A percentile compares a stretch with the other conserved stretches of the same genome.
Evolutionary conservation across 2,888 invertebrate genomes (phyloP).

Genomic region (Orthosia cruda): DNA sequence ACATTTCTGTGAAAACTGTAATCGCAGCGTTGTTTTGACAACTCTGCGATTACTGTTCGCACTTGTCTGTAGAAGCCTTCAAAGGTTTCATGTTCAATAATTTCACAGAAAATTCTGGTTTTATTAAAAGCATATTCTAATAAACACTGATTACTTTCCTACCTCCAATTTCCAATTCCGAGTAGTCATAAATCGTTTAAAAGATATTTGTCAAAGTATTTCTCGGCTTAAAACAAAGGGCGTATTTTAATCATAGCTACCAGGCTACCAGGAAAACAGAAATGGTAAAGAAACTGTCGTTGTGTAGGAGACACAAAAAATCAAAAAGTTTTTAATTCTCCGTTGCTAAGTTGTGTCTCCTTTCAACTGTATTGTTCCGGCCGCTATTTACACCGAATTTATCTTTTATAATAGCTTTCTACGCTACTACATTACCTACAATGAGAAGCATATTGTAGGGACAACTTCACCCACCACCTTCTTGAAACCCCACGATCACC

Average conservation of each 20-base stretch:
- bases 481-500: too few relatives aligned
- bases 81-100: not conserved
- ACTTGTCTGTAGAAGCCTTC: not conserved
- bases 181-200: constrained; percentile 13
- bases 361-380: constrained; percentile 62
- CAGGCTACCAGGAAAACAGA: constrained; percentile 43
- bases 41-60: too few relatives aligned
- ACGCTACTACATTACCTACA: too few relatives aligned
- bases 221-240: constrained; percentile 41
- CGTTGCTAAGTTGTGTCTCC: constrained; percentile 65
- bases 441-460: too few relatives aligned
- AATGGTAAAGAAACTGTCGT: constrained; percentile 39
- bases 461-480: too few relatives aligned
- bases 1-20: not conserved
- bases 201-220: constrained; percentile 36
- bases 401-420: too few relatives aligned
- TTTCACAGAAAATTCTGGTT: not conserved
- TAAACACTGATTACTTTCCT: constrained; percentile 12
- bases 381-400: constrained; percentile 61
- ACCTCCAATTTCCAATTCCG: not conserved
- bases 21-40: too few relatives aligned
- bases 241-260: constrained; percentile 54
- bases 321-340: constrained; percentile 73
- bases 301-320: constrained; percentile 68
- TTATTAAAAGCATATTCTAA: not conserved